phyloP scores from a whole-genome alignment of 2,113 vertebrate genomes.

The Syrmaticus mikado region DNA sequence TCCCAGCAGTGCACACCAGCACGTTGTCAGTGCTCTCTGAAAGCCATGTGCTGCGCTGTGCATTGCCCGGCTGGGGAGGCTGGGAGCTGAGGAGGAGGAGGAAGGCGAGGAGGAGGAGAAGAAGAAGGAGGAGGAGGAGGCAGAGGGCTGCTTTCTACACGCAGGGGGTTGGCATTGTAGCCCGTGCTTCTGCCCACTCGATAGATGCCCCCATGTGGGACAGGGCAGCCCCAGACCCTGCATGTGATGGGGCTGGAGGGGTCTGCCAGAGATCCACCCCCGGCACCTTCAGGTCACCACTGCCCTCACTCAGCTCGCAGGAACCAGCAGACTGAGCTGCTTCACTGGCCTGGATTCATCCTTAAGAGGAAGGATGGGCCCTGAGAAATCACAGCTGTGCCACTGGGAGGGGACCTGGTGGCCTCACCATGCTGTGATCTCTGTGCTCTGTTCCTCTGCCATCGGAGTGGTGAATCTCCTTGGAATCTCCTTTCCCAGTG shows the following conservation, averaged over 20 bases:
- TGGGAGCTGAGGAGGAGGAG: rapidly evolving
- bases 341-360: background rate
- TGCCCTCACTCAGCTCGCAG: background rate
- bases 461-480: background rate
- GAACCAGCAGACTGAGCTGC: background rate
- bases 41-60: rapidly evolving
- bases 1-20: rapidly evolving
- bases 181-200: background rate
- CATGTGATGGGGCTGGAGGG: background rate
- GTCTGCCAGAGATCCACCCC: background rate
- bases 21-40: background rate
- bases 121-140: background rate
- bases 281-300: background rate
- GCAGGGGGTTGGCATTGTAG: background rate
- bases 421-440: background rate
- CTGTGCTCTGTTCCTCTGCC: background rate
- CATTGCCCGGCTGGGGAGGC: rapidly evolving
- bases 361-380: background rate
- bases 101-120: background rate
- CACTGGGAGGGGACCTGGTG: background rate
- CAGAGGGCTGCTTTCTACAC: background rate
- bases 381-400: rapidly evolving
- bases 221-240: background rate
- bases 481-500: background rate
- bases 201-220: background rate